Conservation (phyloP, 2,797 vertebrate species). For the Microctenopoma stevenorrisi region DNA sequence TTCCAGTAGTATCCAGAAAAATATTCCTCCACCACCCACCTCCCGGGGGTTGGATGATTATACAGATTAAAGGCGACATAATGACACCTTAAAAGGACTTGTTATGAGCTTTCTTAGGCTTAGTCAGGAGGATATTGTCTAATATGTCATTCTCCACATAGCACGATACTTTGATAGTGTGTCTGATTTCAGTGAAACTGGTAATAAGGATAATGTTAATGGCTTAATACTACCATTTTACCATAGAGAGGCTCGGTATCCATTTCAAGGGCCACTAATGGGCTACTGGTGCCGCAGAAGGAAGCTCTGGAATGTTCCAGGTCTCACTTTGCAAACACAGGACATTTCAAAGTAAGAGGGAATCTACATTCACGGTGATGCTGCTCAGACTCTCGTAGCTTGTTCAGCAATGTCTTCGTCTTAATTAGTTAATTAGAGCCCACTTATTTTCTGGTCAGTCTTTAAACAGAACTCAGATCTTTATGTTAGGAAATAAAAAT, state of each 20-base stretch:
- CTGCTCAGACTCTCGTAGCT: neutral
- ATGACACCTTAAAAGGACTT: conserved; percentile 53
- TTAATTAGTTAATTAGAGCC: conserved; percentile 2
- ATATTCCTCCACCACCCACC: conserved; percentile 8
- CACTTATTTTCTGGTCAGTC: neutral
- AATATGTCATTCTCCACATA: conserved; percentile 53
- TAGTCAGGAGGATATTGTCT: conserved; percentile 30
- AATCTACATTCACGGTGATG: conserved; percentile 10
- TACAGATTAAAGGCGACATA: conserved; percentile 54
- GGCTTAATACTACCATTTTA: conserved; percentile 62
- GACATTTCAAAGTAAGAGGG: conserved; percentile 15
- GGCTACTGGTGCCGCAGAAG: conserved; percentile 61
- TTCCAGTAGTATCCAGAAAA: conserved; percentile 50
- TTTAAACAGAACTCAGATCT: neutral
- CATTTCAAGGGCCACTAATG: conserved; percentile 70
- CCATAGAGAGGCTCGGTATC: conserved; percentile 55
- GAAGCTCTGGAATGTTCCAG: conserved; percentile 59
- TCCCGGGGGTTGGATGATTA: conserved; percentile 37
- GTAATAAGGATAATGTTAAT: conserved; percentile 66
- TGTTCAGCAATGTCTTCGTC: conserved; percentile 17
- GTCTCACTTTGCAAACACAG: conserved; percentile 55
- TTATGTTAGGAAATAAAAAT: conserved; percentile 2
- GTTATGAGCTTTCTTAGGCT: conserved; percentile 47
- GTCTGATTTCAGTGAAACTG: conserved; percentile 70
- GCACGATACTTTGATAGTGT: conserved; percentile 67